These are phyloP conservation scores for Nannospalax galili DNA, from an alignment of 2,113 vertebrate genomes.

Conservation along the genomic window DNA sequence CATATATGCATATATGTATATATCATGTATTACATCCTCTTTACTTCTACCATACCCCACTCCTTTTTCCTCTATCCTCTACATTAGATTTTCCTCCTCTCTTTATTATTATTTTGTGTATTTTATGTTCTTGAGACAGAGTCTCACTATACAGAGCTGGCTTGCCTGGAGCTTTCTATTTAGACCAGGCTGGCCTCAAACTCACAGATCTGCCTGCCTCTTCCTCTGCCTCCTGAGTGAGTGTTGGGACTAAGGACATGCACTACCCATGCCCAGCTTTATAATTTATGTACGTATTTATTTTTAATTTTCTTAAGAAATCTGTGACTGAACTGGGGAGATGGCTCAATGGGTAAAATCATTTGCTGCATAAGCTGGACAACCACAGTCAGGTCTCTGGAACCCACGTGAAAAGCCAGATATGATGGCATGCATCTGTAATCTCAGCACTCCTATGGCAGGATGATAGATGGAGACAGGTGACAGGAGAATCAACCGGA, in stretches of 20 bases:
- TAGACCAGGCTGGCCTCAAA: no score
- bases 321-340: neutral
- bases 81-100: neutral
- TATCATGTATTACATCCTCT: neutral
- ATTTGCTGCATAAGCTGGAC: neutral
- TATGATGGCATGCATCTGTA: neutral
- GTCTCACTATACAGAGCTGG: no score
- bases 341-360: neutral
- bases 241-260: no score
- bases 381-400: neutral
- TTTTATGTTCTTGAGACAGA: no score
- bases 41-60: neutral
- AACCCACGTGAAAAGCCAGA: neutral
- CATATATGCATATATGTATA: no score
- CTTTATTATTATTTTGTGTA: neutral
- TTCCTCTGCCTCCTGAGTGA: no score
- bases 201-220: no score
- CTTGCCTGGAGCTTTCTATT: no score
- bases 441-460: neutral
- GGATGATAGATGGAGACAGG: neutral
- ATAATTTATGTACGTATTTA: no score
- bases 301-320: neutral
- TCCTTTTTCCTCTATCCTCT: neutral
- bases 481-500: neutral
- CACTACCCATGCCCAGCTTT: no score